Conservation (phyloP, 2,888 invertebrate species). For the Myathropa florea region DNA sequence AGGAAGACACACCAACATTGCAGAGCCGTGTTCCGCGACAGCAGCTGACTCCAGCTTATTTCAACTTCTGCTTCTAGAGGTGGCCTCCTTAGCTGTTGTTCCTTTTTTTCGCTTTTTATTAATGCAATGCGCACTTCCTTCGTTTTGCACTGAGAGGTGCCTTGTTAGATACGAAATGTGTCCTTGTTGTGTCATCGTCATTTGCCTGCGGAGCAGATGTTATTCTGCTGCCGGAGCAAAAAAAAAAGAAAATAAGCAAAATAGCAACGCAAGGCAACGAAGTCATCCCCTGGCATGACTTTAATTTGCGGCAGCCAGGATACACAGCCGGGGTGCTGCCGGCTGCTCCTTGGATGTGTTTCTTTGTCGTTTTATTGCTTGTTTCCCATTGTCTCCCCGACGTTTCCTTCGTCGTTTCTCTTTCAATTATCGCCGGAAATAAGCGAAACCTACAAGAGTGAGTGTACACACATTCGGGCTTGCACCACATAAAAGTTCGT, state of each 20-base stretch:
- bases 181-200: conserved; percentile 59
- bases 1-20: conserved; percentile 30
- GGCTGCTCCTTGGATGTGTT: conserved; percentile 36
- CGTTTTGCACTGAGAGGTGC: conserved; percentile 42
- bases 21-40: conserved; percentile 42
- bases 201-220: conserved; percentile 50
- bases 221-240: conserved; percentile 20
- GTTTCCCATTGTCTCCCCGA: conserved; percentile 48
- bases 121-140: conserved; percentile 28
- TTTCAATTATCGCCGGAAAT: conserved; percentile 63
- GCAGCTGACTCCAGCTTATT: conserved; percentile 28
- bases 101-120: conserved; percentile 8
- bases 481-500: conserved; percentile 34
- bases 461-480: conserved; percentile 4
- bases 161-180: conserved; percentile 58
- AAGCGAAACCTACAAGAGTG: conserved; percentile 5
- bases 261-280: background rate
- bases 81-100: background rate
- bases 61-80: conserved; percentile 4
- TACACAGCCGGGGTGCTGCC: conserved; percentile 22
- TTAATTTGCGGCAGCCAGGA: conserved; percentile 41
- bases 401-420: conserved; percentile 42
- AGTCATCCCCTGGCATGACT: background rate
- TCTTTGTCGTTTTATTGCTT: conserved; percentile 56
- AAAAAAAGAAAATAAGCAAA: background rate